phyloP scores from a whole-genome alignment of 2,113 vertebrate species.

The Bostrychus sinensis region DNA sequence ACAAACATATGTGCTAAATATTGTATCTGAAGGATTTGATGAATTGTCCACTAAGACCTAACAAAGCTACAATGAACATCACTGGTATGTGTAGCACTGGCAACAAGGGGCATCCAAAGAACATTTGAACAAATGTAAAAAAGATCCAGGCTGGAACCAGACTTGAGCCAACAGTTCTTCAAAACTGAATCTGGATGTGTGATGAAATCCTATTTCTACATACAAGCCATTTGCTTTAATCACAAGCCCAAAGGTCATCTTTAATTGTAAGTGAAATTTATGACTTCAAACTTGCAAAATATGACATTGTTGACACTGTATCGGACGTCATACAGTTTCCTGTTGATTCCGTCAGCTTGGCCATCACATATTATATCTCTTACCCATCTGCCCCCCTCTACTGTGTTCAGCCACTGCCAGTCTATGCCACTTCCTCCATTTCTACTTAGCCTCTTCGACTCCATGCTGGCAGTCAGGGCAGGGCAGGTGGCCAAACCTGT shows the following conservation, averaged over 20 bases:
- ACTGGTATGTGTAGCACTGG: not conserved
- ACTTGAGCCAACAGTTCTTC: not conserved
- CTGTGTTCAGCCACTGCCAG: conserved; percentile 47
- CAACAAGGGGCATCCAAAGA: not conserved
- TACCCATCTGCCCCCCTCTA: conserved; percentile 50
- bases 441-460: conserved; percentile 45
- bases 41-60: too few relatives aligned
- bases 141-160: not conserved
- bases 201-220: not conserved
- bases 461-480: conserved; percentile 74
- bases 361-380: conserved; percentile 55
- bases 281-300: not conserved
- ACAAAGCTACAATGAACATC: too few relatives aligned
- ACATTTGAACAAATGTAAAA: not conserved
- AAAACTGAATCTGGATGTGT: conserved; percentile 7
- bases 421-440: conserved; percentile 46
- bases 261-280: not conserved
- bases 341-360: conserved; percentile 39
- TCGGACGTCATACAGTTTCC: conserved; percentile 38
- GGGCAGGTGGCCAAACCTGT: conserved; percentile 80
- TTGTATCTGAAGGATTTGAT: too few relatives aligned
- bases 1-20: too few relatives aligned
- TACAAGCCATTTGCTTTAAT: not conserved
- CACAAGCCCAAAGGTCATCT: not conserved
- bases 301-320: not conserved